A percentile compares a stretch with the other conserved stretches of the same genome.
Conservation (phyloP, 1,140 invertebrate genomes). For the Apis florea region DNA sequence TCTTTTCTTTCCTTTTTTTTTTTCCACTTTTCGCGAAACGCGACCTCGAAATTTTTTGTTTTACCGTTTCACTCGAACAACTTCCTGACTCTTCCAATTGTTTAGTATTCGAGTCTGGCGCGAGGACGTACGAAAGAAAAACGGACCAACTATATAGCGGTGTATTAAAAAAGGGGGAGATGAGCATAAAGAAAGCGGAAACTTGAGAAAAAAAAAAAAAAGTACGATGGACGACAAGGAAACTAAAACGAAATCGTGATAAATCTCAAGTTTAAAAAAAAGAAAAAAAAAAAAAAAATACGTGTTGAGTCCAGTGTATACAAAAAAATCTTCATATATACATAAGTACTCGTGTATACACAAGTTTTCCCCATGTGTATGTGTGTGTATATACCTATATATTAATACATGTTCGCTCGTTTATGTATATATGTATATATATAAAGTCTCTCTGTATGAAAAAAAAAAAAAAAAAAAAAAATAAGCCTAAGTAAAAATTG, state of each 20-base stretch:
- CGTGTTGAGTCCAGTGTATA: constrained; percentile 45
- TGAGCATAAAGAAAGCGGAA: constrained; percentile 26
- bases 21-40: neutral
- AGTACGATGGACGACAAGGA: constrained; percentile 27
- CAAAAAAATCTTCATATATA: constrained; percentile 61
- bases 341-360: constrained; percentile 60
- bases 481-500: constrained; percentile 53
- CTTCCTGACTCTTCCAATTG: constrained; percentile 5
- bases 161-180: constrained; percentile 29
- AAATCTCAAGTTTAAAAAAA: constrained; percentile 30
- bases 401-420: constrained; percentile 10
- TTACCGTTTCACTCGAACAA: constrained; percentile 4
- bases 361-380: constrained; percentile 23
- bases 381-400: constrained; percentile 16
- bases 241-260: constrained; percentile 54
- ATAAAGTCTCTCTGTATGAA: constrained; percentile 34
- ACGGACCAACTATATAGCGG: neutral
- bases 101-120: neutral
- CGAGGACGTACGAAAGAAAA: constrained; percentile 11
- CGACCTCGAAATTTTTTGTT: neutral
- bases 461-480: constrained; percentile 22
- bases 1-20: neutral
- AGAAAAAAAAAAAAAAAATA: neutral
- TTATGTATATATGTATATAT: no score
- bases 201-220: constrained; percentile 25